Conservation (phyloP, 2,888 invertebrate genomes). For the Ptilodon capucinus region DNA sequence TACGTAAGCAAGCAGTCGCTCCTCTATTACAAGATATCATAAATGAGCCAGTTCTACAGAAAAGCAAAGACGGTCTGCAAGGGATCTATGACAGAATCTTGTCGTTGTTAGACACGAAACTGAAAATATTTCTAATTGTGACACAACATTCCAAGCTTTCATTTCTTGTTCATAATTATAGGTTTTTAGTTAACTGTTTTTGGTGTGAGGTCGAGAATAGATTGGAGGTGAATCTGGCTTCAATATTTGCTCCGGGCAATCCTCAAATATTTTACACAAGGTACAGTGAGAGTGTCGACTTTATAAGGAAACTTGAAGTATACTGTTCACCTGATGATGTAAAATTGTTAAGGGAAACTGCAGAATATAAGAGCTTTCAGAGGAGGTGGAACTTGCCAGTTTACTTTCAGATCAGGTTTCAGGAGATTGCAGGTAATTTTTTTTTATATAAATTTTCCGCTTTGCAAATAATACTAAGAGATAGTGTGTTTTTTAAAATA, state of each 20-base stretch:
- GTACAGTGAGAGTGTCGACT: constrained; percentile 90
- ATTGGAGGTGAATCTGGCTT: constrained; percentile 89
- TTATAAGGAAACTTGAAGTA: constrained; percentile 87
- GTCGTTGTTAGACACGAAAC: constrained; percentile 86
- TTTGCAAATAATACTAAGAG: too few species aligned
- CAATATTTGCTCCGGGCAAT: constrained; percentile 96
- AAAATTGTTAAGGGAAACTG: constrained; percentile 84
- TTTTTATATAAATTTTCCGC: too few species aligned
- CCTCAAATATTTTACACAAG: constrained; percentile 93
- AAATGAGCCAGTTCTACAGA: constrained; percentile 84
- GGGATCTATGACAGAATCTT: constrained; percentile 89
- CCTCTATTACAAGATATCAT: constrained; percentile 88
- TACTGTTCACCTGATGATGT: constrained; percentile 83
- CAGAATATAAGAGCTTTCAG: constrained; percentile 90
- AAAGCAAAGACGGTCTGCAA: constrained; percentile 84
- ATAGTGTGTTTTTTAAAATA: too few species aligned
- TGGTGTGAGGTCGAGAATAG: constrained; percentile 94
- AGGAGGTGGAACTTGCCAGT: constrained; percentile 96
- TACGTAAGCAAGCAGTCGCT: constrained; percentile 86
- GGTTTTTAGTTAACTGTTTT: constrained; percentile 89
- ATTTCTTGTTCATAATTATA: constrained; percentile 68
- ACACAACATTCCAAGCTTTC: constrained; percentile 77
- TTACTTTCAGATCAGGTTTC: constrained; percentile 98
- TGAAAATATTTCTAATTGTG: constrained; percentile 80
- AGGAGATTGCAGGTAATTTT: constrained; percentile 91